These are phyloP conservation scores for Labeo calbasu DNA, from an alignment of 2,797 vertebrate species.

Conservation along the genomic window DNA sequence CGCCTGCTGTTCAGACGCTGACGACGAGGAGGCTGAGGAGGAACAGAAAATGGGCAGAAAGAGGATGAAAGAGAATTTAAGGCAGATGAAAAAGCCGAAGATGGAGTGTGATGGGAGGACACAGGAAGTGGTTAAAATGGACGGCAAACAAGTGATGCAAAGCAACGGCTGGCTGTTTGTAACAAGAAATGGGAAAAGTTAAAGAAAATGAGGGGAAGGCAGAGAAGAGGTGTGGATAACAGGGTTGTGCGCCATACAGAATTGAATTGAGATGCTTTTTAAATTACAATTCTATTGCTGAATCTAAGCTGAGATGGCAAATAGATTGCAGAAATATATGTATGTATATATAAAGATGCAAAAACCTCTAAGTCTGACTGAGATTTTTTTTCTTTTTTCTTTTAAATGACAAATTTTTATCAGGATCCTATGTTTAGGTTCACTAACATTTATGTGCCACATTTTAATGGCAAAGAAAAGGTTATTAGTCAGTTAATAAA, in stretches of 20 bases:
- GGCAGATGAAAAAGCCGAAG: constrained; percentile 46
- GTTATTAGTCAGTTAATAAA: no score
- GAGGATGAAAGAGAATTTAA: constrained; percentile 45
- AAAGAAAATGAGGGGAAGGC: constrained; percentile 19
- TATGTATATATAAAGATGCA: no score
- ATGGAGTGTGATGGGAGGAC: constrained; percentile 46
- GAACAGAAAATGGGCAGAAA: constrained; percentile 12
- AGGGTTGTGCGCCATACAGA: not conserved
- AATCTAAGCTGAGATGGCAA: constrained; percentile 2
- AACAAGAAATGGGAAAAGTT: constrained; percentile 3
- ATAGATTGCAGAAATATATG: not conserved
- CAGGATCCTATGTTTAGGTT: no score
- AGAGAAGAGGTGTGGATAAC: not conserved
- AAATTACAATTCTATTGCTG: constrained; percentile 4
- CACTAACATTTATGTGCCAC: no score
- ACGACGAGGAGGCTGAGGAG: constrained; percentile 32
- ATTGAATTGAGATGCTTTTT: constrained; percentile 21
- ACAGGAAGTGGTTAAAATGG: constrained; percentile 46
- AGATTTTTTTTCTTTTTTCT: no score
- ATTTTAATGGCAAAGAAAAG: no score
- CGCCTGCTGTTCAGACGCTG: constrained; percentile 64
- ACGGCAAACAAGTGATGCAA: constrained; percentile 33
- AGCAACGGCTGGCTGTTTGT: constrained; percentile 34
- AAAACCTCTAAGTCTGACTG: no score
- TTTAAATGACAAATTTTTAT: no score